Evolutionary conservation across 92 coral and sea anemone genomes (phyloP).

Genomic region (Umimayanthus kanabou): DNA sequence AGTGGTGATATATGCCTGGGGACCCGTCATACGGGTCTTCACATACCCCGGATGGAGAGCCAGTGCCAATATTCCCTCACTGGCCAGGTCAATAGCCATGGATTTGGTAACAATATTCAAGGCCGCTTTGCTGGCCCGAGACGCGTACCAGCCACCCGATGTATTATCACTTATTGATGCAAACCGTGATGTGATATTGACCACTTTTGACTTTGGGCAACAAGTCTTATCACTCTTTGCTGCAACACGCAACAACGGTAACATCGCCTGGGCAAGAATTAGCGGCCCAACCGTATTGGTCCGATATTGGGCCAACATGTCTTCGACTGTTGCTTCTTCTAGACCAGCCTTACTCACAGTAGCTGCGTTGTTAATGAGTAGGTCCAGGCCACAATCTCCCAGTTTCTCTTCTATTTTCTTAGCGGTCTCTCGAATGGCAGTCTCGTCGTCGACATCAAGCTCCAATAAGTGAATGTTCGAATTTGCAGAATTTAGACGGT

Average conservation of each 20-base stretch:
- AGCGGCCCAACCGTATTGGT: slow-evolving; percentile 71
- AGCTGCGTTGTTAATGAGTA: slow-evolving; percentile 79
- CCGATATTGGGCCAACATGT: slow-evolving; percentile 60
- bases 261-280: slow-evolving; percentile 64
- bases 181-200: slow-evolving; percentile 57
- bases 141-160: slow-evolving; percentile 51
- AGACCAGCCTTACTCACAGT: slow-evolving; percentile 42
- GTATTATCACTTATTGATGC: not conserved
- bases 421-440: slow-evolving; percentile 47
- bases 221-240: slow-evolving; percentile 39
- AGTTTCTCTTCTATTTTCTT: slow-evolving; percentile 51
- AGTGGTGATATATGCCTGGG: slow-evolving; percentile 44
- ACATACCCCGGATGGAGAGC: slow-evolving; percentile 80
- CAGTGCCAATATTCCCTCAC: slow-evolving; percentile 62
- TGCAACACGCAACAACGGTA: slow-evolving; percentile 63
- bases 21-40: slow-evolving; percentile 71
- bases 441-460: slow-evolving; percentile 64
- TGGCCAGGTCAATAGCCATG: slow-evolving; percentile 49
- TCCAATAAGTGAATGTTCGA: slow-evolving; percentile 61
- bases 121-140: slow-evolving; percentile 71
- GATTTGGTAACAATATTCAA: slow-evolving; percentile 58
- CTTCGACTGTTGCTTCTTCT: slow-evolving; percentile 67
- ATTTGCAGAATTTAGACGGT: slow-evolving; percentile 43
- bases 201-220: slow-evolving; percentile 55
- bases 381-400: slow-evolving; percentile 57